Base-by-base conservation (phyloP, 2,888 invertebrate species). In the Euzetes globulus region DNA sequence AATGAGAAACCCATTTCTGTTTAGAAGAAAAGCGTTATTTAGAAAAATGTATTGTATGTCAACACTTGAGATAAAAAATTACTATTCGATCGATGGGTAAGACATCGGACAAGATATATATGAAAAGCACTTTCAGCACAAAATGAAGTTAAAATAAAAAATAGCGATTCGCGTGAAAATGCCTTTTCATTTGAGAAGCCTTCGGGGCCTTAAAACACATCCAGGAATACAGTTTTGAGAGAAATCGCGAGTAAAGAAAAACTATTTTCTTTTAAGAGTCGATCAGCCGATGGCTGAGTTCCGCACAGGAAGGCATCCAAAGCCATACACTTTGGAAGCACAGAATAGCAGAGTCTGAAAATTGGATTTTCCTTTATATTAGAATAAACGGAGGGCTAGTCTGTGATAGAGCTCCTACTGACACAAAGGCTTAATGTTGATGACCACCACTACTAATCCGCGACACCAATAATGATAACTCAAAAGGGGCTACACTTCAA, bases 111-210 rank as follows among this genome's bases (percentile, higher is more conserved):
- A 58, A 58, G 58, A 58, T 22, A 15, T 47, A 47, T 47, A 47
- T 47, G 47, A 47, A 47, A 11, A 58, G 58, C 58, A 58, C 58
- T 58, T 58, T 58, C 58, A 58, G 58, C 58, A 58, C 58, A 58
- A 58, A 22, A 58, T 58, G 58, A 58, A 58, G 6, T 58, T 58
- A 22, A 58, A 19, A 58, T 22, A 9, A 4, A 6, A 58, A 58
- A 17, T 17, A 4, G 17, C 17, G 4, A 3, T 17, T 4, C 47
- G 13, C 41, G 13, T 9, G 13, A 15, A 47, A 47, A 15, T 6
- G 22, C 58, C 22, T 6, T 58, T 7, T 22, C 25, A 22, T 17
- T 47, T 7, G n/a, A 58, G 6, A 58, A 17, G 58, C 58, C 58
- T 52, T 58, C 58, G 22, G 58, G 58, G 22, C 58, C 22, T 58